Base-by-base conservation (phyloP, 2,113 vertebrate species). In the Alaudala cheleensis region DNA sequence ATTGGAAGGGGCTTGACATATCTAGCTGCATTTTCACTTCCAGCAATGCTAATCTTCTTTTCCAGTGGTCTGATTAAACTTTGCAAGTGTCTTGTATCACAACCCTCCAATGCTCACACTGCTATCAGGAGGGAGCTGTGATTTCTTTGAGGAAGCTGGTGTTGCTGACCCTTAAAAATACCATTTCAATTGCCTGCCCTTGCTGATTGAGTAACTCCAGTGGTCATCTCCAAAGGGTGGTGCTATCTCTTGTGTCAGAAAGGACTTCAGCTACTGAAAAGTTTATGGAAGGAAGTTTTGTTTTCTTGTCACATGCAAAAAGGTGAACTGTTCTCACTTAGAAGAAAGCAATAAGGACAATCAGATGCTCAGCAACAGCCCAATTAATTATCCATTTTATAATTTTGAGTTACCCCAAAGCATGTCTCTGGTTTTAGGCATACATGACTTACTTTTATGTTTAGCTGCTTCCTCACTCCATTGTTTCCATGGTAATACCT, bases 401-500 rank as follows among this genome's bases (percentile, higher is more conserved):
- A 96, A 96, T 96, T 95, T 95, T 45, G 29, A 94, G 81, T 90
- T 96, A 89, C 90, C 92, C 82, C 60, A 85, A 94, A 93, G 90
- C 78, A 82, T 93, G 74, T 93, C 87, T 84, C 74, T 90, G 76
- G 47, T 91, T 97, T 97, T 97, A 97, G 97, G 95, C 92, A 94
- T 85, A 94, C 97, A 96, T 15, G 92, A 95, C 90, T 97, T 94
- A 81, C 96, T 97, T 96, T 97, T 96, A 82, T 96, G 96, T 96
- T 97, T 92, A 95, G 93, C 97, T 96, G 91, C 96, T 97, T 92
- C 93, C 96, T 97, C 81, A 14, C 95, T 97, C 96, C 88, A 81
- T 91, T 81, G 97, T 98, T 98, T 96, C 98, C 97, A 98, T 98
- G 97, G 97, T 64, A 97, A 98, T 96, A 25, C 86, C 90, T 96